Evolutionary conservation across 53 echinoderm and acorn worm genomes (phyloP).

Genomic region (Stichopus horrens): DNA sequence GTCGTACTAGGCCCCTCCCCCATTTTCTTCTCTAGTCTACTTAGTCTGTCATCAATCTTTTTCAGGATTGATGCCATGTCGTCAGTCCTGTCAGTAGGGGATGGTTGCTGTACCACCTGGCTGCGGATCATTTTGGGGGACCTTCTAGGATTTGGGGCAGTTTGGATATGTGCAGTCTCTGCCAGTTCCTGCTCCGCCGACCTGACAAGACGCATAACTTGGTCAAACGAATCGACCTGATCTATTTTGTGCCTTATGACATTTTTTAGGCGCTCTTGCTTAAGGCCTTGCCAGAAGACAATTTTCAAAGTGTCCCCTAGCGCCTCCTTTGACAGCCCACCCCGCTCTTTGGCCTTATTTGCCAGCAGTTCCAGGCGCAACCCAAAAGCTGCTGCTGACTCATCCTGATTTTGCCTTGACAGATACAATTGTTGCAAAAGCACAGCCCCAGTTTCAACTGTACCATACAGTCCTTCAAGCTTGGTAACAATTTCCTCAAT

Average conservation of each 20-base stretch:
- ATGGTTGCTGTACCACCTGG: background rate
- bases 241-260: conserved; percentile 9
- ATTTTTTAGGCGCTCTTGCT: conserved; percentile 15
- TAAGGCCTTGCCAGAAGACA: conserved; percentile 25
- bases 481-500: background rate
- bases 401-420: background rate
- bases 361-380: background rate
- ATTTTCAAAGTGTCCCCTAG: conserved; percentile 10
- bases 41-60: background rate
- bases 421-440: conserved; percentile 22
- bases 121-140: background rate
- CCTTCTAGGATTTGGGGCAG: background rate
- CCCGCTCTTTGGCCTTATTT: background rate
- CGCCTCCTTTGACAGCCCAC: background rate
- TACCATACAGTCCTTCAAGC: conserved; percentile 13
- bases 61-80: background rate
- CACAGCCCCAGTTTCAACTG: conserved; percentile 30
- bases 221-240: conserved; percentile 1
- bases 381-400: conserved; percentile 27
- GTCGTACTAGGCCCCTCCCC: background rate
- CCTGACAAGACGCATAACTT: conserved; percentile 6
- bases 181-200: conserved; percentile 9
- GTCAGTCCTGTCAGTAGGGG: background rate
- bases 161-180: background rate
- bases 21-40: background rate